These are phyloP conservation scores for Tuta absoluta DNA, from an alignment of 2,888 invertebrate genomes.

Conservation along the genomic window DNA sequence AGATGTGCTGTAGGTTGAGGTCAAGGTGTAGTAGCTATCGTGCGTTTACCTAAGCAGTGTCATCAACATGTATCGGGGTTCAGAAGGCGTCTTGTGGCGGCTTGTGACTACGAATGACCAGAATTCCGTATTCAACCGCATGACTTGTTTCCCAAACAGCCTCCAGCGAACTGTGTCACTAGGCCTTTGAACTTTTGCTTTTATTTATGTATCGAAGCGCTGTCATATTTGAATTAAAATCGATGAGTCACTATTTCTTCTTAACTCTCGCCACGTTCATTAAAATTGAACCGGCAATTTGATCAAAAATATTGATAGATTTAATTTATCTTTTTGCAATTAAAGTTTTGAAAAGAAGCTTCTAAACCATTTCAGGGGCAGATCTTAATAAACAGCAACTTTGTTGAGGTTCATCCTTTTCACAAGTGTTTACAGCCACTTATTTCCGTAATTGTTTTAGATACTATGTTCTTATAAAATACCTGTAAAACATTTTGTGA, in stretches of 20 bases:
- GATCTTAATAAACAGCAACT: no score
- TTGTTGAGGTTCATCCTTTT: no score
- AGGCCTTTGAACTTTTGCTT: conserved; percentile 34
- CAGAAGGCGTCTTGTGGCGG: conserved; percentile 25
- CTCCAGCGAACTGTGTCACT: conserved; percentile 35
- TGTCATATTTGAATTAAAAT: conserved; percentile 13
- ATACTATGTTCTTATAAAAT: no score
- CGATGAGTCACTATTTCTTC: conserved; percentile 11
- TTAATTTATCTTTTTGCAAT: not conserved
- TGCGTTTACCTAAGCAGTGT: conserved; percentile 11
- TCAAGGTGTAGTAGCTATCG: no score
- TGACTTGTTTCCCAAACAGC: conserved; percentile 35
- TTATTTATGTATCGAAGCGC: conserved; percentile 25
- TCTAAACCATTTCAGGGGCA: not conserved
- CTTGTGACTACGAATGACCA: conserved; percentile 30
- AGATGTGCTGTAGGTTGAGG: no score
- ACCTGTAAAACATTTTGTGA: no score
- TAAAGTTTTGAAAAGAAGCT: not conserved
- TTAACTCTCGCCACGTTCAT: conserved; percentile 7
- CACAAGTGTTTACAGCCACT: no score
- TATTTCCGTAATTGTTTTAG: no score
- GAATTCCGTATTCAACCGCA: conserved; percentile 11
- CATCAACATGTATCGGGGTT: conserved; percentile 34
- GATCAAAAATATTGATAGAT: conserved; percentile 4
- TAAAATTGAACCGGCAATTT: not conserved